Base-by-base conservation (phyloP, 2,888 invertebrate genomes). In the Acleris laterana region DNA sequence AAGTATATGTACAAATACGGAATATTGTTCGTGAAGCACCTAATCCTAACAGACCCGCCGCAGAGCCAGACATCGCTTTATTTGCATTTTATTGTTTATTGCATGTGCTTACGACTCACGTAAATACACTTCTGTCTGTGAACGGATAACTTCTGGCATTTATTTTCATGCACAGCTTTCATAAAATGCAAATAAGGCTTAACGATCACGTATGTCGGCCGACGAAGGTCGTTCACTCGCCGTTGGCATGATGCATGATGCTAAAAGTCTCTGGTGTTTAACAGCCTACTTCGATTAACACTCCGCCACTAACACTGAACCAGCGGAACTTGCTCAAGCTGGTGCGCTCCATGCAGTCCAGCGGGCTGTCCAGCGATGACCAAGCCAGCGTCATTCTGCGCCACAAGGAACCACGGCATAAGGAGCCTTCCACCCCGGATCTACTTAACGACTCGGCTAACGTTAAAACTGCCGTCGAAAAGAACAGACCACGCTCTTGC, bases 401-500 rank as follows among this genome's bases (percentile, higher is more conserved):
- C 79, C 92, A 89, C 75, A 93, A 91, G 81, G 90, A 90, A 72
- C 88, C 93, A 58, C 90, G 81, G 77, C 88, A 83, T 70, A 90
- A 89, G 75, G 93, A 94, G 70, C 93, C 93, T 2, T 93, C 93
- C 11, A 93, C 94, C n/a, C 94, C 94, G 42, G 95, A 95, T 76
- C 80, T 94, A 32, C 78, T 94, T 38, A 94, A 94, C 72, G 94
- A 94, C 70, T 94, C 94, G 3, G 93, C 93, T 5, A 91, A 92
- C 63, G 85, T 90, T 22, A 93, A 90, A 80, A 90, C 92, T 6
- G 82, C 85, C 5, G 70, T 90, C 38, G 94, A 94, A 71, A 94
- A 94, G 82, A 93, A 93, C 74, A 90, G 96, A 70, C 96, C 96
- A 3, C 93, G 95, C 60, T 96, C 96, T 1, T 96, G 96, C 78